Percentiles rank a stretch among this genome's conserved stretches.
Evolutionary conservation across 2,888 invertebrate genomes (phyloP).

Genomic region (Pristionchus japonicus): DNA sequence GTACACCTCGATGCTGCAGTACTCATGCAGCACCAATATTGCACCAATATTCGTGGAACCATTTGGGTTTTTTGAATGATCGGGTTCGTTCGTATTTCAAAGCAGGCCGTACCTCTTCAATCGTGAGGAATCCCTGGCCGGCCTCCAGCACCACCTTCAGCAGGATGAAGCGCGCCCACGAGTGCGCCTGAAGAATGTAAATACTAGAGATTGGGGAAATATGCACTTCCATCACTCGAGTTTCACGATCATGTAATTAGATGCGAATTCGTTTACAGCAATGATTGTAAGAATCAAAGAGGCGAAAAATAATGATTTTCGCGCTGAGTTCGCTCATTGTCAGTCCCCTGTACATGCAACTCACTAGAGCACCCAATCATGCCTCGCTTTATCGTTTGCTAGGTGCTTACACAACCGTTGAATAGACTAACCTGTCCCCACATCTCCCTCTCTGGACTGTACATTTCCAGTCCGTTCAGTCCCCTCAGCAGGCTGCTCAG

Average conservation of each 20-base stretch:
- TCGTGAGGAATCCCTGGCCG: constrained; percentile 85
- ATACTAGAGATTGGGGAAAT: too few relatives aligned
- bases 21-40: not conserved
- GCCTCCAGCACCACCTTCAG: constrained; percentile 89
- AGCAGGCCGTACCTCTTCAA: constrained; percentile 80
- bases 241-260: too few relatives aligned
- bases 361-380: too few relatives aligned
- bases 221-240: too few relatives aligned
- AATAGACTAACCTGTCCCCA: constrained; percentile 87
- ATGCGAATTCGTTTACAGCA: too few relatives aligned
- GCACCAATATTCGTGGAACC: not conserved
- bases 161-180: constrained; percentile 90
- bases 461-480: constrained; percentile 89
- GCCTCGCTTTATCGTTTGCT: too few relatives aligned
- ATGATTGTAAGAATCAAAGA: too few relatives aligned
- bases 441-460: constrained; percentile 86
- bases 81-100: not conserved
- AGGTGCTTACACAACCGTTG: too few relatives aligned
- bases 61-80: too few relatives aligned
- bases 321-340: too few relatives aligned
- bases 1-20: not conserved
- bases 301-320: too few relatives aligned
- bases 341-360: too few relatives aligned
- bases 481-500: constrained; percentile 89
- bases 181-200: constrained; percentile 80